phyloP scores from a whole-genome alignment of 2,797 vertebrate species.

The Rachycentron canadum region DNA sequence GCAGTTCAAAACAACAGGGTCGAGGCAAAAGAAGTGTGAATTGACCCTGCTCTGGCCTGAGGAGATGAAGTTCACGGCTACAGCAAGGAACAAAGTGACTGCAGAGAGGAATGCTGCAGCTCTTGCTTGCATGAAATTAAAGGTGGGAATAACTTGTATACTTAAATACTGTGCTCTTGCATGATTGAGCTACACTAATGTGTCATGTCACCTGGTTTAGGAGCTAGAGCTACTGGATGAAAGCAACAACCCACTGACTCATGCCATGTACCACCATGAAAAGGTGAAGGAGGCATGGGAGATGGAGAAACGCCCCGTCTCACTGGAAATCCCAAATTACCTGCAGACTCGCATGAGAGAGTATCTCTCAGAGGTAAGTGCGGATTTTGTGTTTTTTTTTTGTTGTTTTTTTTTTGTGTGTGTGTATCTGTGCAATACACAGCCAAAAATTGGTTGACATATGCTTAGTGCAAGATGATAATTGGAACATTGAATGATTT shows the following conservation, averaged over 20 bases:
- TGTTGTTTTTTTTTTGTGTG: background rate
- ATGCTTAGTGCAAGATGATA: too few species aligned
- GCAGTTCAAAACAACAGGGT: constrained; percentile 87
- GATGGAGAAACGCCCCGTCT: constrained; percentile 88
- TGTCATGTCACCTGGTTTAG: constrained; percentile 73
- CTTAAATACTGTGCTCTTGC: accelerated
- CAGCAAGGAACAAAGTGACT: constrained; percentile 84
- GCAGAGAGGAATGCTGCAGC: constrained; percentile 92
- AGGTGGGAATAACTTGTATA: constrained; percentile 82
- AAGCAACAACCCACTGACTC: constrained; percentile 92
- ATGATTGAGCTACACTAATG: background rate
- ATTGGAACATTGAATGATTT: background rate
- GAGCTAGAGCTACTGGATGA: constrained; percentile 91
- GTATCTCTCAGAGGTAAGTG: constrained; percentile 88
- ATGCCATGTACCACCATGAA: constrained; percentile 92
- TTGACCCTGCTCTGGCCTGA: constrained; percentile 92
- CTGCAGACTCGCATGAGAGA: constrained; percentile 87
- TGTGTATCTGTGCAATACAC: background rate
- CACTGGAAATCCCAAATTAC: constrained; percentile 87
- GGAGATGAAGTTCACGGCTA: constrained; percentile 90
- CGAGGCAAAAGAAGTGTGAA: constrained; percentile 89
- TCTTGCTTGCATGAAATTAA: constrained; percentile 93
- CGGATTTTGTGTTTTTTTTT: background rate
- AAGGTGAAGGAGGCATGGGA: constrained; percentile 88
- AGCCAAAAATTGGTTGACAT: background rate